Evolutionary conservation across 2,888 invertebrate species (phyloP).

Genomic region (Caenorhabditis virilis): DNA sequence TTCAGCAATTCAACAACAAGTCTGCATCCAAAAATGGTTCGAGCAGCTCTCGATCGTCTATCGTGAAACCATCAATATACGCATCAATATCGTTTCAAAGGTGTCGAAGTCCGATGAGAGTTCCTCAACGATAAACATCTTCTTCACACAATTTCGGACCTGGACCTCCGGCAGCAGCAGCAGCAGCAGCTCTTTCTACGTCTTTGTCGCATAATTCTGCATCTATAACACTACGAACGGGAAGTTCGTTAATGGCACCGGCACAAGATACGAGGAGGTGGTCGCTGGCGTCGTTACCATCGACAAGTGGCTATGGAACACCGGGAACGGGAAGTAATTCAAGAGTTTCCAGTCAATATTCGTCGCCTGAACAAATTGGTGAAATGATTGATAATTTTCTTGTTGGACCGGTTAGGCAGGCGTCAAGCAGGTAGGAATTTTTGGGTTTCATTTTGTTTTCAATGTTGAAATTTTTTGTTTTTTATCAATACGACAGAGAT

Average conservation of each 20-base stretch:
- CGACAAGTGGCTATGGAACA: conserved; percentile 97
- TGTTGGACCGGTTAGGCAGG: conserved; percentile 74
- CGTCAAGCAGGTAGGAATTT: too few species aligned
- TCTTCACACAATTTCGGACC: too few species aligned
- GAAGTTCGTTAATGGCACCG: conserved; percentile 56
- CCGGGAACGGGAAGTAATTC: conserved; percentile 84
- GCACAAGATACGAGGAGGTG: conserved; percentile 62
- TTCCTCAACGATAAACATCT: conserved; percentile 32
- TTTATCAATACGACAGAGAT: too few species aligned
- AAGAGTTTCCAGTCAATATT: conserved; percentile 86
- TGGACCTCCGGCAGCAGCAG: too few species aligned
- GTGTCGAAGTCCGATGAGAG: conserved; percentile 43
- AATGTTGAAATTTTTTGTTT: too few species aligned
- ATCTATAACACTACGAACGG: conserved; percentile 11
- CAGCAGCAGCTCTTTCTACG: too few species aligned
- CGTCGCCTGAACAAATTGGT: conserved; percentile 89
- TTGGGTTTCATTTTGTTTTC: too few species aligned
- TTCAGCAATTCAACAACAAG: too few species aligned
- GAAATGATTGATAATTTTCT: conserved; percentile 62
- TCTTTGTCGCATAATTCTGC: conserved; percentile 30
- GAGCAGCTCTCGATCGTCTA: too few species aligned
- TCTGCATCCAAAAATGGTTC: conserved; percentile 18
- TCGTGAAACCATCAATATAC: conserved; percentile 47
- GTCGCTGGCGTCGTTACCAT: conserved; percentile 75
- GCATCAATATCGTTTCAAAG: conserved; percentile 50